Evolutionary conservation across 2,797 vertebrate genomes (phyloP).

Genomic region (Morelia viridis): DNA sequence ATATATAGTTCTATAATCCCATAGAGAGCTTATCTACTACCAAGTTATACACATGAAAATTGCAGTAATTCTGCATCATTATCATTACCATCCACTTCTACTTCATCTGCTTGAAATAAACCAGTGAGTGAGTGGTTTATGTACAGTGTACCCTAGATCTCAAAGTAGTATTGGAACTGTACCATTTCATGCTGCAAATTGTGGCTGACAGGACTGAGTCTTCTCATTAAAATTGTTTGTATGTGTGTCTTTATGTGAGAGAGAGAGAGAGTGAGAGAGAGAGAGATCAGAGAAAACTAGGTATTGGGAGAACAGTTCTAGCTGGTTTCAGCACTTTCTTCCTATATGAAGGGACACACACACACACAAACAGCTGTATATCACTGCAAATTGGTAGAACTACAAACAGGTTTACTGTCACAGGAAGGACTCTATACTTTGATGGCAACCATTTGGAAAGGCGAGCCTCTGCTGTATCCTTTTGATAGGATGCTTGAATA

Average conservation of each 20-base stretch:
- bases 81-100: not conserved
- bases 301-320: not conserved
- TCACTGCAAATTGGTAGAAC: not conserved
- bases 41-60: not conserved
- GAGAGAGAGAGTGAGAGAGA: not conserved
- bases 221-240: not conserved
- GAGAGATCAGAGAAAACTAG: not conserved
- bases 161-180: not conserved
- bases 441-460: not conserved
- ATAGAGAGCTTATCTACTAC: not conserved
- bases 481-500: not conserved
- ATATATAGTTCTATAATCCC: not conserved
- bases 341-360: not conserved
- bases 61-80: not conserved
- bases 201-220: not conserved
- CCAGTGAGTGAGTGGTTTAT: not conserved
- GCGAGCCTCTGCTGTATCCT: not conserved
- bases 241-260: not conserved
- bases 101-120: not conserved
- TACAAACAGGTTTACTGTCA: not conserved
- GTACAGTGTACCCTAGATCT: not conserved
- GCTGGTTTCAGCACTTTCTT: not conserved
- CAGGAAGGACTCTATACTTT: too few species aligned
- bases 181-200: not conserved
- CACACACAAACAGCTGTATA: not conserved